Conservation (phyloP, 2,888 invertebrate genomes). For the Cryptocephalus moraei region DNA sequence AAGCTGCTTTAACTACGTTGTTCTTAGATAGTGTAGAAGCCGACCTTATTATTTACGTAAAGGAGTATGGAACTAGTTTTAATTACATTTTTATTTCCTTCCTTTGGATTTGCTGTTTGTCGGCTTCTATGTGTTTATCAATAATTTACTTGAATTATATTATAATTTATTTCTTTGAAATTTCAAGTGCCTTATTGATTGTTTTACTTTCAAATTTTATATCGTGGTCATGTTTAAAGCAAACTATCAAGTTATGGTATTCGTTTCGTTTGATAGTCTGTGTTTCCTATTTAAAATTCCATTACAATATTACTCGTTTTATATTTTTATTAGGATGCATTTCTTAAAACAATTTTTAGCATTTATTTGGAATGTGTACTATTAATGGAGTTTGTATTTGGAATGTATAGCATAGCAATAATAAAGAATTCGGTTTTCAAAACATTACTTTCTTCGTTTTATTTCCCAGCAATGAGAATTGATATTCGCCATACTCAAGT, state of each 20-base stretch:
- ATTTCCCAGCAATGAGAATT: no score
- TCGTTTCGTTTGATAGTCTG: background rate
- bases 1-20: conserved; percentile 1
- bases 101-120: conserved; percentile 3
- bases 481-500: background rate
- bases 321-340: no score
- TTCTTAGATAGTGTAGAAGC: conserved; percentile 3
- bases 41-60: conserved; percentile 1
- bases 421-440: conserved; percentile 4
- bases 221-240: background rate
- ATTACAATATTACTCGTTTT: conserved; percentile 1
- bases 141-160: conserved; percentile 6
- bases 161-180: background rate
- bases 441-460: background rate
- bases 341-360: background rate
- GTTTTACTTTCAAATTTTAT: conserved; percentile 1
- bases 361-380: conserved; percentile 4
- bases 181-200: conserved; percentile 7
- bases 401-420: conserved; percentile 5
- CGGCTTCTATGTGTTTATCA: conserved; percentile 1
- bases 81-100: conserved; percentile 1
- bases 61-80: conserved; percentile 2
- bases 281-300: background rate
- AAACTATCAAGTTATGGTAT: background rate
- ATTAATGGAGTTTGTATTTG: conserved; percentile 1